Percentiles rank a stretch among this genome's conserved stretches.
phyloP scores from a whole-genome alignment of 1,140 invertebrate genomes.

The Nephila pilipes region DNA sequence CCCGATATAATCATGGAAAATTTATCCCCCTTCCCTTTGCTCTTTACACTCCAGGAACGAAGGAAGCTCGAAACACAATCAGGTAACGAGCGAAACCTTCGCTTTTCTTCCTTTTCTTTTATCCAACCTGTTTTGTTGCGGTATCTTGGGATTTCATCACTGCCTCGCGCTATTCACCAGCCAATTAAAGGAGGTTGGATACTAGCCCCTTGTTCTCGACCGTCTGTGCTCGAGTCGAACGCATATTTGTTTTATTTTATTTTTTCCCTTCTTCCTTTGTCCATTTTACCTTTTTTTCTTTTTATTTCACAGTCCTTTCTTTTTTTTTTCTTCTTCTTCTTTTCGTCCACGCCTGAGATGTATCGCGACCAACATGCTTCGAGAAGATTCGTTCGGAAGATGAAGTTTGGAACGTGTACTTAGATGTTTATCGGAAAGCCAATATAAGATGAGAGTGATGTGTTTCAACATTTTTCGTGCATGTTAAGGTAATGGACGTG shows the following conservation, averaged over 20 bases:
- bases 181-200: slow-evolving; percentile 26
- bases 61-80: slow-evolving; percentile 55
- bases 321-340: neutral
- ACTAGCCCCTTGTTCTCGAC: slow-evolving; percentile 18
- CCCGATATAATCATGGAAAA: slow-evolving; percentile 54
- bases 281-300: neutral
- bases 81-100: slow-evolving; percentile 59
- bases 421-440: no score
- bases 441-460: no score
- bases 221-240: neutral
- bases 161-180: slow-evolving; percentile 18
- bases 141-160: slow-evolving; percentile 56
- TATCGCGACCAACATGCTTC: neutral
- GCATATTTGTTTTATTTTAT: slow-evolving; percentile 11
- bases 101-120: slow-evolving; percentile 14
- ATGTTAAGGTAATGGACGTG: no score
- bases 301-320: neutral
- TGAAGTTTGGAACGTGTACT: neutral
- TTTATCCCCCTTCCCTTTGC: slow-evolving; percentile 33
- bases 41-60: slow-evolving; percentile 49
- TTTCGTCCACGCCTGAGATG: neutral
- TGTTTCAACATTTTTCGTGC: no score
- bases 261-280: neutral
- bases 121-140: slow-evolving; percentile 48
- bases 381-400: neutral